A percentile compares a stretch with the other conserved stretches of the same genome.
Evolutionary conservation across 1,140 invertebrate genomes (phyloP).

Genomic region (Ips nitidus): DNA sequence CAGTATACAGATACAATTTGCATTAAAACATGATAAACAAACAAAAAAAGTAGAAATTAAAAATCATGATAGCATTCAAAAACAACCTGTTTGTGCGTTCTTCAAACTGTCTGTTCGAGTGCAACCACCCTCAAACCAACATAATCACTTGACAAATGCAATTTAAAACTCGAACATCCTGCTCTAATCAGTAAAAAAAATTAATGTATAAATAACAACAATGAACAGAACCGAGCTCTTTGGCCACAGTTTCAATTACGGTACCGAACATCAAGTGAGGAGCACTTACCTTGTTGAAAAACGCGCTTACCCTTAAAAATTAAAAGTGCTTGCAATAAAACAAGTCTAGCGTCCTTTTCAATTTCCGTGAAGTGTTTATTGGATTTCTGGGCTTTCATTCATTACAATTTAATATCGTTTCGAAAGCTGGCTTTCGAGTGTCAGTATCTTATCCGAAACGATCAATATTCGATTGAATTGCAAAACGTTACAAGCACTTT

Average conservation of each 20-base stretch:
- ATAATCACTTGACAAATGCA: too few relatives aligned
- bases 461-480: constrained; percentile 3
- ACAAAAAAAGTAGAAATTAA: too few relatives aligned
- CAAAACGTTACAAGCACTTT: neutral
- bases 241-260: neutral
- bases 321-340: constrained; percentile 4
- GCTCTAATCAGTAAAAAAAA: neutral
- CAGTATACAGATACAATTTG: too few relatives aligned
- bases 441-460: neutral
- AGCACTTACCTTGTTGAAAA: neutral
- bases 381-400: neutral
- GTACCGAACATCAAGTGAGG: neutral
- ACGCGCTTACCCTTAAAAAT: neutral
- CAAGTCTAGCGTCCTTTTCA: constrained; percentile 4
- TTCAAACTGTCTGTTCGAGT: too few relatives aligned
- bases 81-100: too few relatives aligned
- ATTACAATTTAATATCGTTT: constrained; percentile 5
- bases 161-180: too few relatives aligned
- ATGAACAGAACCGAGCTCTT: too few relatives aligned
- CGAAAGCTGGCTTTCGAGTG: neutral
- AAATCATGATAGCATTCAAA: too few relatives aligned
- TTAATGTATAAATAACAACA: neutral
- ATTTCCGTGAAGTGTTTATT: constrained; percentile 5
- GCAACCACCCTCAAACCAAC: too few relatives aligned
- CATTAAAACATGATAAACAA: too few relatives aligned